Conservation (phyloP, 1,140 invertebrate species). For the Aporrectodea caliginosa region DNA sequence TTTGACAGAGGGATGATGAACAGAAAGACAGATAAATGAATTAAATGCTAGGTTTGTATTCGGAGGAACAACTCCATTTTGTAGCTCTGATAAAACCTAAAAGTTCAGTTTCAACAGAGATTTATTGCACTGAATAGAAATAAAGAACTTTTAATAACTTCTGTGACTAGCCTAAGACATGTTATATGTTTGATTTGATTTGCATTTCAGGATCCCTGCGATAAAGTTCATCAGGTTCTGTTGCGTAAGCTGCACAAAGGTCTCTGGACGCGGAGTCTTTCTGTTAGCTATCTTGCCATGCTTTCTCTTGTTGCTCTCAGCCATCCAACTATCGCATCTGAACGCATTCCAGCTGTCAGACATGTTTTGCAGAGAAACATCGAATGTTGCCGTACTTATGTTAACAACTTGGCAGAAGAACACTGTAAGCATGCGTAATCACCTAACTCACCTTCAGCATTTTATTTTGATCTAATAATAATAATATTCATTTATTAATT, state of each 20-base stretch:
- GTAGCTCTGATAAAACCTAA: too few relatives aligned
- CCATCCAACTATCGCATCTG: neutral
- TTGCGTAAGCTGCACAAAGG: neutral
- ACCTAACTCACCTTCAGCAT: neutral
- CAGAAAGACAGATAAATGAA: too few relatives aligned
- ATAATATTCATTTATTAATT: neutral
- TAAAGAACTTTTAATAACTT: too few relatives aligned
- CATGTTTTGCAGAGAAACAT: neutral
- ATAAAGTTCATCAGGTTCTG: neutral
- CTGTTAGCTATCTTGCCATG: neutral
- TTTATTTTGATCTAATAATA: neutral
- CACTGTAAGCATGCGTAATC: neutral
- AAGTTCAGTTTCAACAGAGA: too few relatives aligned
- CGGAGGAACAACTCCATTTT: too few relatives aligned
- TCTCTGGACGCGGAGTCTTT: neutral
- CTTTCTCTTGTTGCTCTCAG: neutral
- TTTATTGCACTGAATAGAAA: too few relatives aligned
- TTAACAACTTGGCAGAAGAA: neutral
- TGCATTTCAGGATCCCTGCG: too few relatives aligned
- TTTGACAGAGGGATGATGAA: too few relatives aligned
- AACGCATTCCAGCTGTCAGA: neutral
- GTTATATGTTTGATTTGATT: too few relatives aligned
- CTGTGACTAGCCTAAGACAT: too few relatives aligned
- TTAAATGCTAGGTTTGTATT: too few relatives aligned
- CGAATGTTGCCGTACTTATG: neutral